Percentiles rank a stretch among this genome's conserved stretches.
These are phyloP conservation scores for Heliopora coerulea DNA, from an alignment of 92 coral and sea anemone genomes.

Conservation along the genomic window DNA sequence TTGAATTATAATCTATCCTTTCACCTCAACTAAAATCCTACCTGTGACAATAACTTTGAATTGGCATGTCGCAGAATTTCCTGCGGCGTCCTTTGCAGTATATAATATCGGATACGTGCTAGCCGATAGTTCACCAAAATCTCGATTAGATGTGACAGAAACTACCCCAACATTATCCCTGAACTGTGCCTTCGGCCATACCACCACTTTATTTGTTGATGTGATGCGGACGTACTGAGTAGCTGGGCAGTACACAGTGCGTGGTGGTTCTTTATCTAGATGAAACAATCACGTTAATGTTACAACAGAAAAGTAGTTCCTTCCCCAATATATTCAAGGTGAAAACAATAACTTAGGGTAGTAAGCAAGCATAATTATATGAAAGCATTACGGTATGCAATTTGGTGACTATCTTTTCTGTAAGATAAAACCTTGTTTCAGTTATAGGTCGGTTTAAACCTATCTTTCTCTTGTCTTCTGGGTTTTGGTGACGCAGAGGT, in stretches of 20 bases:
- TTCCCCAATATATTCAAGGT: no score
- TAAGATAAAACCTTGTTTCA: no score
- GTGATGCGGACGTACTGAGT: conserved; percentile 30
- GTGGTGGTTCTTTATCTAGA: conserved; percentile 82
- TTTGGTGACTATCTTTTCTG: no score
- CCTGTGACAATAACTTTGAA: conserved; percentile 70
- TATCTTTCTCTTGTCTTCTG: no score
- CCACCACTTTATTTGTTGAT: conserved; percentile 38
- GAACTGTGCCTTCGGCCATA: conserved; percentile 80
- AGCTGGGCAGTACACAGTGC: conserved; percentile 61
- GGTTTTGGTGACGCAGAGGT: no score
- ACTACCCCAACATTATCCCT: conserved; percentile 85
- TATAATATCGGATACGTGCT: conserved; percentile 63
- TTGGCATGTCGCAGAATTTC: conserved; percentile 61
- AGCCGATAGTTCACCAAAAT: conserved; percentile 69
- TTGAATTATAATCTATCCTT: no score
- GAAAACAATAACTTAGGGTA: no score
- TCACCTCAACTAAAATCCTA: conserved; percentile 19
- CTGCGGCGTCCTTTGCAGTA: conserved; percentile 77
- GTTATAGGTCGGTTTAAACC: no score
- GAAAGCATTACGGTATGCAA: no score
- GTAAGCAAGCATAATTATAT: no score
- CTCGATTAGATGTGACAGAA: conserved; percentile 51
- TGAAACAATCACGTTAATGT: neutral
- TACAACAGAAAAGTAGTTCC: neutral